Evolutionary conservation across 2,797 vertebrate genomes (phyloP).

Genomic region (Sebastiscus tertius): DNA sequence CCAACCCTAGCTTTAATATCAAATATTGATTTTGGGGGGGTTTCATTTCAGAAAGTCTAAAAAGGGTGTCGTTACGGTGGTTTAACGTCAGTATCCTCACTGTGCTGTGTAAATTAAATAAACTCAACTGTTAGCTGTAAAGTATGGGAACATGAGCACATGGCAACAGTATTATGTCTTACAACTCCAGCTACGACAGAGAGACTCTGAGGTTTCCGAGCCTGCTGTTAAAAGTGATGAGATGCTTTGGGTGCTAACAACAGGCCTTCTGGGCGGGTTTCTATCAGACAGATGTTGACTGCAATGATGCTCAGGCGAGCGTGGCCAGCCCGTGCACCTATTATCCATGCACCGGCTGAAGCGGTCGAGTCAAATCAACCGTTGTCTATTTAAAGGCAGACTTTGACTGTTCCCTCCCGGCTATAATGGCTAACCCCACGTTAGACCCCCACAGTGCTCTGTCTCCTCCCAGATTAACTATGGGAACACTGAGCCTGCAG

Average conservation of each 20-base stretch:
- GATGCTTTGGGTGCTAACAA: conserved; percentile 10
- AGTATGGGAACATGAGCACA: not conserved
- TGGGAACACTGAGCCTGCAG: conserved; percentile 18
- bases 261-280: conserved; percentile 12
- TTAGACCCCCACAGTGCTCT: not conserved
- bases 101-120: not conserved
- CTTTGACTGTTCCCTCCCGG: conserved; percentile 28
- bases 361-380: conserved; percentile 20
- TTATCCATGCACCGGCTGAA: conserved; percentile 1
- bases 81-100: not conserved
- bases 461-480: conserved; percentile 30
- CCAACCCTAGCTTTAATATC: too few relatives aligned
- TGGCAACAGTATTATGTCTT: not conserved
- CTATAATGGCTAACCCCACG: conserved; percentile 3
- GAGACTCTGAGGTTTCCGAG: not conserved
- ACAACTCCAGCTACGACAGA: not conserved
- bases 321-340: not conserved
- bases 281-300: conserved; percentile 53
- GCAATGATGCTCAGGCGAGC: conserved; percentile 40
- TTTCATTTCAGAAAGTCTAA: not conserved
- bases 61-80: not conserved
- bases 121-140: not conserved
- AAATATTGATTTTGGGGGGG: not conserved
- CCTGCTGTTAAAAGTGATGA: conserved; percentile 24
- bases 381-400: conserved; percentile 33